Evolutionary conservation across 2,113 vertebrate genomes (phyloP), one percentile per base, ranked within the genome.

Genomic region (Prochilodus magdalenae): DNA sequence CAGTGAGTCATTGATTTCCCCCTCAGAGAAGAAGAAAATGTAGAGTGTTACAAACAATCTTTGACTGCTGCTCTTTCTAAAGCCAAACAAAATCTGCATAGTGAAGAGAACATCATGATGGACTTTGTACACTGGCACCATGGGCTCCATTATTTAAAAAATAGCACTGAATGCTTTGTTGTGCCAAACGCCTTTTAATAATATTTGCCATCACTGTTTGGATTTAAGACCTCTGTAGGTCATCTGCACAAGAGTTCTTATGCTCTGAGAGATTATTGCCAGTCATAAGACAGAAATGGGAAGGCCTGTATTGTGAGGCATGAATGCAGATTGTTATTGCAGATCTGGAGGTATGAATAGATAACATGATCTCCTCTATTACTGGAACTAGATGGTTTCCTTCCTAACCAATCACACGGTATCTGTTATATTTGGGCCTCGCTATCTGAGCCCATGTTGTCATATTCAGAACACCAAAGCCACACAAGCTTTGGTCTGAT

Each of bases 101-200:
- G n/a, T 49, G 51, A 49, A 49, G 70, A 59, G 22, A 51, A 26
- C 60, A 53, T 76, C 65, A 69, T 73, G 44, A 60, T 16, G 40
- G 49, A 79, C 53, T 5, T 44, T 44, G 18, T 51, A 75, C 26
- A 71, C 30, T 76, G 73, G 55, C 66, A 80, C 73, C 33, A n/a
- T 22, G 55, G 55, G 71, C 71, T 74, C 70, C 44, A 51, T 79
- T 79, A 72, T 77, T 62, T 33, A 63, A 40, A 27, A 55, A 40
- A 26, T 73, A 40, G 70, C 44, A 53, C 11, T 29, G 26, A 73
- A 63, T 73, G 27, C 12, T 27, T 10, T 67, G 18, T 76, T 24
- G 49, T 53, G n/a, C n/a, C n/a, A n/a, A n/a, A n/a, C 10, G 14
- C 26, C 20, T 20, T 44, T 83, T 82, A 24, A 49, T 60, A 55